Conservation (phyloP, 2,797 vertebrate genomes). For the Chelmon rostratus region DNA sequence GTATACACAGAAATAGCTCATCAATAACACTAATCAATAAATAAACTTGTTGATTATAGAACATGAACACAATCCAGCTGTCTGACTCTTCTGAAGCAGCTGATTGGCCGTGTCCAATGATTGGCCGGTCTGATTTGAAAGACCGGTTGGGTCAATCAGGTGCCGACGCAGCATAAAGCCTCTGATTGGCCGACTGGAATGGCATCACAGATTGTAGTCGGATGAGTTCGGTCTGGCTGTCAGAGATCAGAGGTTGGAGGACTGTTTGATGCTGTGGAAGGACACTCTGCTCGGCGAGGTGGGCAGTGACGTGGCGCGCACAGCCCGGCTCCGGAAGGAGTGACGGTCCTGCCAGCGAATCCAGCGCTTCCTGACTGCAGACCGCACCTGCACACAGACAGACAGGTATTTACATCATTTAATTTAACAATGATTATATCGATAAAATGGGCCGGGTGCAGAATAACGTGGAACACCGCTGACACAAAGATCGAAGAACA, state of each 20-base stretch:
- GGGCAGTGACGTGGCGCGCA: slow-evolving; percentile 93
- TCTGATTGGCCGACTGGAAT: slow-evolving; percentile 4
- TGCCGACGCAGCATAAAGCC: background rate
- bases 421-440: background rate
- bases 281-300: slow-evolving; percentile 93
- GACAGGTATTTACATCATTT: too few species aligned
- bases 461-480: background rate
- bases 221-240: background rate
- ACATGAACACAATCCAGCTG: slow-evolving; percentile 17
- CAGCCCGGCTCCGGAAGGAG: slow-evolving; percentile 90
- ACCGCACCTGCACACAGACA: slow-evolving; percentile 87
- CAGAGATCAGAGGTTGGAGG: slow-evolving; percentile 86
- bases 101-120: slow-evolving; percentile 21
- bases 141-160: background rate
- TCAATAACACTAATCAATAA: slow-evolving; percentile 4
- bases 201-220: background rate
- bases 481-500: background rate
- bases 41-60: background rate
- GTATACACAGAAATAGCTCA: background rate
- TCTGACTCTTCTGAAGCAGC: slow-evolving; percentile 12
- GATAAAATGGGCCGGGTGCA: background rate
- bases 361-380: slow-evolving; percentile 92
- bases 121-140: slow-evolving; percentile 2
- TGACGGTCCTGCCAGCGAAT: slow-evolving; percentile 96
- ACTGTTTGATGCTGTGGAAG: slow-evolving; percentile 97